Evolutionary conservation across 2,797 vertebrate genomes (phyloP), one percentile per base, ranked within the genome.

Genomic region (Leptatherina wallacei): DNA sequence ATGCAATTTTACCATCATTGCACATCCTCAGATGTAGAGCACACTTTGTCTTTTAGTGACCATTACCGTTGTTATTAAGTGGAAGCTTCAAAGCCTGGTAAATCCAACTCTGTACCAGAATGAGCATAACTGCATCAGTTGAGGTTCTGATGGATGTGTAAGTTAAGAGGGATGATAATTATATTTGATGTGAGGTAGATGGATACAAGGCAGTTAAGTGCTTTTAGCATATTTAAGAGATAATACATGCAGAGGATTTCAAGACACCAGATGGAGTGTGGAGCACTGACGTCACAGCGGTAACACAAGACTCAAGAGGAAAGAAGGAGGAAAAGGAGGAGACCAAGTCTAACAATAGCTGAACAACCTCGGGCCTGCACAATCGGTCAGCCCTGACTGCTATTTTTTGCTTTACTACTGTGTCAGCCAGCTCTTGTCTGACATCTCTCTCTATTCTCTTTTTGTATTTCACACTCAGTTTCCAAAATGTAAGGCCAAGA

Each of bases 401-500:
- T 87, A 88, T 89, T 85, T 90, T 88, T 89, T 75, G 87, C 84
- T 86, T 90, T 87, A 88, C 83, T 85, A 84, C 80, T 57, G 81
- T 83, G 84, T 68, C 84, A 89, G 71, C 72, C 61, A 33, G 62
- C 73, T 42, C 67, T 73, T 16, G 66, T 84, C 77, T 77, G 71
- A 80, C 76, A 71, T 73, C 71, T 69, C 73, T 70, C 63, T 81
- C 51, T 58, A 57, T 65, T 70, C 52, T 83, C 56, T 65, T 40
- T 62, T 24, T 10, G 1, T 69, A 4, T 13, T 47, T 77, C 70
- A 32, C 12, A 59, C 59, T 61, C 33, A n/a, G 60, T 58, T 51
- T 51, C 29, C 14, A 71, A 66, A 70, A 33, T n/a, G 14, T 22
- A 29, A 60, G 33, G 18, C 44, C 51, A 49, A 56, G 33, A 54